Percentiles rank a stretch among this genome's conserved stretches.
Conservation (phyloP, 2,888 invertebrate species). For the Caenorhabditis sp. region DNA sequence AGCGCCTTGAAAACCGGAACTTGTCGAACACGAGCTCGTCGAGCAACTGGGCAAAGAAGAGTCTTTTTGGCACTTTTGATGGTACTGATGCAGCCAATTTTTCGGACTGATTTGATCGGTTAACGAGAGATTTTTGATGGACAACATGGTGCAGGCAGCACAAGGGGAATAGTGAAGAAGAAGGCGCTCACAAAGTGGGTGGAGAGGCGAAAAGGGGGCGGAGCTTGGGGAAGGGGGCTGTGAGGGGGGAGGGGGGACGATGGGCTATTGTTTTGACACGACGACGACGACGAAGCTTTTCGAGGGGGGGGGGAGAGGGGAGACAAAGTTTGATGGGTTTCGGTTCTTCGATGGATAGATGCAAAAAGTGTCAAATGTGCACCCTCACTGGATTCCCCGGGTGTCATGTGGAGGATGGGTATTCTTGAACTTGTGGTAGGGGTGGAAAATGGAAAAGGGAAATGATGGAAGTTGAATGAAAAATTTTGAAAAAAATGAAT, state of each 20-base stretch:
- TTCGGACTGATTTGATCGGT: slow-evolving; percentile 54
- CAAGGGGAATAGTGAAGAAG: slow-evolving; percentile 2
- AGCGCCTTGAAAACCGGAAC: neutral
- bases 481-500: too few species aligned
- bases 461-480: too few species aligned
- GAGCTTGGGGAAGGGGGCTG: neutral
- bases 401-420: too few species aligned
- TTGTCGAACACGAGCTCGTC: slow-evolving; percentile 11
- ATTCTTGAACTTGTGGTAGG: too few species aligned
- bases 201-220: slow-evolving; percentile 12
- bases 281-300: too few species aligned
- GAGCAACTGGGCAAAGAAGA: slow-evolving; percentile 51
- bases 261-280: slow-evolving; percentile 61
- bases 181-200: slow-evolving; percentile 36
- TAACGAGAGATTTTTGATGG: slow-evolving; percentile 55
- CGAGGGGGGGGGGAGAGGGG: slow-evolving; percentile 16
- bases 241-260: slow-evolving; percentile 19
- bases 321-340: slow-evolving; percentile 48
- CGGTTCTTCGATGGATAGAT: neutral
- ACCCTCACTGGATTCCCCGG: too few species aligned
- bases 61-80: slow-evolving; percentile 48
- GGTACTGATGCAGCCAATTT: slow-evolving; percentile 48
- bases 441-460: too few species aligned
- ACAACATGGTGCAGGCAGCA: slow-evolving; percentile 38
- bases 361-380: slow-evolving; percentile 5